phyloP scores from a whole-genome alignment of 2,113 vertebrate species.

The Poicephalus gulielmi region DNA sequence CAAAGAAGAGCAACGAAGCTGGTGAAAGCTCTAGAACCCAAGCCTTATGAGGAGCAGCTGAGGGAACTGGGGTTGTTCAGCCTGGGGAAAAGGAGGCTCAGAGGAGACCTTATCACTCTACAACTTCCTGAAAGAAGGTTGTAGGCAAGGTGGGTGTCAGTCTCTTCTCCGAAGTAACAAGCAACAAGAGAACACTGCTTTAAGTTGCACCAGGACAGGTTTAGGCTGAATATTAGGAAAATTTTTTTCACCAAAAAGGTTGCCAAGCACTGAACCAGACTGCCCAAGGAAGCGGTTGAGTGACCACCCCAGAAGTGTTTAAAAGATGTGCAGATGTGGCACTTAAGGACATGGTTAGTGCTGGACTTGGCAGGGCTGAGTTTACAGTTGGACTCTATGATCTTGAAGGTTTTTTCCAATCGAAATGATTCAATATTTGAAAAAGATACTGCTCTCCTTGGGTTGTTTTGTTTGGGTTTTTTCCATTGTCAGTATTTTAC shows the following conservation, averaged over 20 bases:
- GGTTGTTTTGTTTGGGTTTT: not conserved
- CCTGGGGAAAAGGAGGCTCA: not conserved
- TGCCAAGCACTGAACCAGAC: not conserved
- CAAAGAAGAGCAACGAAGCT: not conserved
- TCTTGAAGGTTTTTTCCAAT: not conserved
- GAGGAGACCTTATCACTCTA: not conserved
- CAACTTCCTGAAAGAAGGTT: not conserved
- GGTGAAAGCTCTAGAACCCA: not conserved
- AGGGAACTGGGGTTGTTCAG: not conserved
- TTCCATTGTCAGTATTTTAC: not conserved
- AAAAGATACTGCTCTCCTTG: not conserved
- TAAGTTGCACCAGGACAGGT: not conserved
- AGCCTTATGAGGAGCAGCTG: not conserved
- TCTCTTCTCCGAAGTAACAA: not conserved
- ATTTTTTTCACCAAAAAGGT: not conserved
- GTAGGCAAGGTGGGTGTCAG: fast-evolving
- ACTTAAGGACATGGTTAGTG: not conserved
- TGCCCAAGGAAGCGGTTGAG: not conserved
- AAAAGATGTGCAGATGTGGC: not conserved
- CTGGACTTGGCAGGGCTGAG: not conserved
- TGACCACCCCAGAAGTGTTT: not conserved
- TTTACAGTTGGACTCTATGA: not conserved
- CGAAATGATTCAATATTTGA: not conserved
- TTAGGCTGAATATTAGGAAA: not conserved
- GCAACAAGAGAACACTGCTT: not conserved